Evolutionary conservation across 2,888 invertebrate species (phyloP), one percentile per base, ranked within the genome.

Genomic region (Pterostichus niger): DNA sequence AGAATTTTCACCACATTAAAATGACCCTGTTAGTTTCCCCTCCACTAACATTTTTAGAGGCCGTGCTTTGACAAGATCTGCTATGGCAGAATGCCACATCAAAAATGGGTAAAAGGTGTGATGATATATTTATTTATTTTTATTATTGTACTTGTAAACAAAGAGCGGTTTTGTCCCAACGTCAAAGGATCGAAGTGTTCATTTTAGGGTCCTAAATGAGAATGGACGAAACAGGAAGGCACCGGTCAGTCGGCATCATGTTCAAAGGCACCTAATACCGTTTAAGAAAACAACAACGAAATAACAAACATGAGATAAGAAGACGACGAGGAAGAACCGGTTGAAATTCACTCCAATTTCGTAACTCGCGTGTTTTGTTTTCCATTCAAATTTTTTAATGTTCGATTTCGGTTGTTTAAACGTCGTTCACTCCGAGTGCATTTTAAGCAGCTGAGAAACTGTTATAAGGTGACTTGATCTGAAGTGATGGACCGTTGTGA

Each of bases 321-420:
- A 56, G 17, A 56, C 44, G 49, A 64, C 56, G 59, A 64, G 68
- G 68, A 46, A 31, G 49, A 80, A 80, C 80, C 80, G 80, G 80
- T 80, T 80, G 33, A 68, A 49, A 80, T 64, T 80, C 80, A 80
- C 80, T 80, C 64, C 80, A 80, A 46, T 80, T 80, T 80, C 80
- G 80, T 80, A 80, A 80, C 68, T 59, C 46, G 59, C 61, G 40
- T 78, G 80, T 64, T 80, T 80, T 80, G 80, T 80, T 80, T 64
- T 68, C 80, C 59, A 80, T 80, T 80, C 80, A 80, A 80, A 80
- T 80, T 80, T 64, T 64, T 80, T 80, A 68, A 80, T 49, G 68
- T 80, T 68, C 68, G 68, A 64, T 64, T 80, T 80, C 52, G 46
- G 64, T n/a, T 13, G 68, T 80, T 80, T 75, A 75, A 64, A 75